Base-by-base conservation (phyloP, 1,140 invertebrate species). In the Cydia fagiglandana region DNA sequence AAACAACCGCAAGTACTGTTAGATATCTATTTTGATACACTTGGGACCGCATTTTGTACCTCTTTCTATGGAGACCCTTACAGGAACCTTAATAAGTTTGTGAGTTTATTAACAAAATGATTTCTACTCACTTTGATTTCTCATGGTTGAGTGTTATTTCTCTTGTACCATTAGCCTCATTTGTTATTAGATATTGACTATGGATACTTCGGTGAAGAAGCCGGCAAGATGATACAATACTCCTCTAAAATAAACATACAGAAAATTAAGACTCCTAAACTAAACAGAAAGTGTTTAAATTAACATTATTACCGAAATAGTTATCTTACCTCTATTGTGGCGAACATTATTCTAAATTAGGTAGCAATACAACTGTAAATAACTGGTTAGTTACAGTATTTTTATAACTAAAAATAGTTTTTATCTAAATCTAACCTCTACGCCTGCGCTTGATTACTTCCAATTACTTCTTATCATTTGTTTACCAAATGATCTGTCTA, bases 91-190 rank as follows among this genome's bases (percentile, higher is more conserved):
- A 24, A 24, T 30, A 34, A 34, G 5, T 34, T 34, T 34, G 34
- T 4, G 45, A 15, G 12, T 50, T 15, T 15, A 13, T 3, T 15
- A 0, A 50, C 15, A 50, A 68, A 68, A 41, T 47, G 74, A 75
- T 2, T 38, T 73, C 7, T 75, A 86, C 86, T 81, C 77, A 92
- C 91, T 91, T 91, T 56, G 91, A 90, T 86, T 91, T 91, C 75
- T 91, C 88, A 85, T 92, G 86, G 76, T 86, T 89, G 38, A 92
- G 79, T 53, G 80, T 91, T 30, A 92, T 91, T 86, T 91, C 90
- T 64, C 89, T 79, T 2, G 84, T 86, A n/a, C 91, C 90, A 84
- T 88, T 84, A 6, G 20, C 78, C 82, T 92, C 88, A 53, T 85
- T 88, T 64, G 79, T 84, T 64, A 80, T 76, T 64, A 92, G 50